Evolutionary conservation across 35 echinoderm and acorn worm genomes (phyloP).

Genomic region (Anneissia japonica): DNA sequence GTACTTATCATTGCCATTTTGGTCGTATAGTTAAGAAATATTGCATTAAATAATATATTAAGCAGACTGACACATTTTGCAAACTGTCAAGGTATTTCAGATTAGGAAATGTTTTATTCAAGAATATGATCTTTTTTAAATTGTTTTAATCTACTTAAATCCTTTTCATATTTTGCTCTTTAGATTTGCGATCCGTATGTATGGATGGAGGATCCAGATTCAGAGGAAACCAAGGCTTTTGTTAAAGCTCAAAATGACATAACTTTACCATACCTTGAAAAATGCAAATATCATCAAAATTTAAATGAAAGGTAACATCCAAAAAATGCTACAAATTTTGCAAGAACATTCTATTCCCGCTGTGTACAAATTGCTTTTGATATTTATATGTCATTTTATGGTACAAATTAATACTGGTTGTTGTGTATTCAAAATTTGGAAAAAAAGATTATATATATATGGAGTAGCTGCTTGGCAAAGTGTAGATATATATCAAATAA

Average conservation of each 20-base stretch:
- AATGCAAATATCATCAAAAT: constrained; percentile 49
- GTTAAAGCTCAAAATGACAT: constrained; percentile 91
- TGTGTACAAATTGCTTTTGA: no score
- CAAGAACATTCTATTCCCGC: no score
- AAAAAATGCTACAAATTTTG: no score
- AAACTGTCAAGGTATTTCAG: background rate
- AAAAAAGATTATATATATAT: no score
- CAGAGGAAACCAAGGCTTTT: constrained; percentile 91
- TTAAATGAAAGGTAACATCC: constrained; percentile 68
- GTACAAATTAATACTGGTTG: no score
- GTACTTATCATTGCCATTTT: background rate
- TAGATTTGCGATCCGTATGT: constrained; percentile 75
- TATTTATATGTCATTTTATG: no score
- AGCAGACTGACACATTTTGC: background rate
- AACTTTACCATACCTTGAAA: constrained; percentile 81
- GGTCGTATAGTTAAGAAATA: background rate
- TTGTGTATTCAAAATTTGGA: no score
- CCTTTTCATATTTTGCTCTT: background rate
- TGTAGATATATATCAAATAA: no score
- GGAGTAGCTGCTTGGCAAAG: no score
- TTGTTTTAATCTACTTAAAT: no score
- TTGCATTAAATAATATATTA: background rate
- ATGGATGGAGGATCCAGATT: constrained; percentile 89
- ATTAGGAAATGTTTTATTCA: no score
- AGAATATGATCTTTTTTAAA: background rate